Evolutionary conservation across 2,113 vertebrate species (phyloP), one percentile per base, ranked within the genome.

Genomic region (Maccullochella peelii): DNA sequence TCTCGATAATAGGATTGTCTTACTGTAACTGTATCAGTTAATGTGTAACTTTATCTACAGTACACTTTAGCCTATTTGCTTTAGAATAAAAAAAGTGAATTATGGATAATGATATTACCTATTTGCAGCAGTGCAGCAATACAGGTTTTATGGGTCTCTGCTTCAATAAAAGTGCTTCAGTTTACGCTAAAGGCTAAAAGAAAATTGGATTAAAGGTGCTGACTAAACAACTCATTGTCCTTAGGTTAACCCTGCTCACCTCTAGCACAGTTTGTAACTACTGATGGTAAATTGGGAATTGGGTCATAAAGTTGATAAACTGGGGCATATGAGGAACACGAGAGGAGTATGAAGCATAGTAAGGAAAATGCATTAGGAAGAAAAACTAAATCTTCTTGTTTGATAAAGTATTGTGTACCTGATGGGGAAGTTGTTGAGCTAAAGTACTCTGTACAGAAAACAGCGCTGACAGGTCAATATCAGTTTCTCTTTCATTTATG

Each of bases 131-230:
- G 80, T 70, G 80, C 84, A 79, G 86, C 83, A 74, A 58, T 36
- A 80, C 62, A 75, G 80, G 25, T 76, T 91, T 92, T 86, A 90
- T 84, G 81, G 80, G 52, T 78, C 83, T 81, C 27, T 68, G 83
- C 75, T 88, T 84, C 78, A 80, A 79, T 82, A 88, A 86, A 90
- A 79, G 73, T 20, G 49, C 77, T 63, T 40, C 6, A 75, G 86
- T 74, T 79, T 40, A 81, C 74, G 77, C 79, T 73, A 44, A 79
- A 47, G 61, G 84, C 77, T 77, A 67, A 71, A 77, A 88, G 83
- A 83, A 83, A 88, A 93, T 91, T 91, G 86, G 84, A 87, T 89
- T 71, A 76, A 83, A 90, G 88, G 69, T 81, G 90, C 88, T 90
- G 92, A 92, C 88, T 88, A 79, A 86, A 91, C 90, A 89, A 83